Conservation (phyloP, 2,797 vertebrate species). For the Pelodytes ibericus region DNA sequence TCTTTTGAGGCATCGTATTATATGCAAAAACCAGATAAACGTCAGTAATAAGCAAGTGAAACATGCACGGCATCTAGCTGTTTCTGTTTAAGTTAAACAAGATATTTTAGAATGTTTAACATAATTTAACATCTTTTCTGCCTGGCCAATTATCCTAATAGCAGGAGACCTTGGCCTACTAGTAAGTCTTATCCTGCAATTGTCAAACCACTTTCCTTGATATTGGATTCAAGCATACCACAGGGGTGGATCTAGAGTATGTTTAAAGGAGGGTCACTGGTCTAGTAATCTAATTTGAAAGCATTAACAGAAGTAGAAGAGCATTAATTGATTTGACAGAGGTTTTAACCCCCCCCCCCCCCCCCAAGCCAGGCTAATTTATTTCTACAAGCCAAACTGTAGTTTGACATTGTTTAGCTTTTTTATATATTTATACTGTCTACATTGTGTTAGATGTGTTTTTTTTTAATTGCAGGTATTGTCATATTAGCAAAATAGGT, state of each 20-base stretch:
- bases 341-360: conserved; percentile 52
- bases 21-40: too few relatives aligned
- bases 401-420: not conserved
- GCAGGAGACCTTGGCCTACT: conserved; percentile 60
- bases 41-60: too few relatives aligned
- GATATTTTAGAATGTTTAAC: conserved; percentile 53
- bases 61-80: conserved; percentile 50
- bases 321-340: conserved; percentile 62
- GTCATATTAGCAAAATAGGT: not conserved
- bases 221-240: conserved; percentile 64
- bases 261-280: conserved; percentile 61
- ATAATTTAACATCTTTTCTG: conserved; percentile 59
- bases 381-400: conserved; percentile 2
- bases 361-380: conserved; percentile 49
- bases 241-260: conserved; percentile 39
- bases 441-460: not conserved
- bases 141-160: conserved; percentile 62
- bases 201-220: conserved; percentile 64
- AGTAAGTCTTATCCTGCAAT: conserved; percentile 61
- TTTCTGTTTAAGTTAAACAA: conserved; percentile 4
- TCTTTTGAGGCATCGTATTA: too few relatives aligned
- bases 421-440: not conserved
- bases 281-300: conserved; percentile 65
- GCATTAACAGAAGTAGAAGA: conserved; percentile 60
- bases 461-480: not conserved